These are phyloP conservation scores for Macrophya annulata DNA, from an alignment of 2,888 invertebrate species.

Conservation along the genomic window DNA sequence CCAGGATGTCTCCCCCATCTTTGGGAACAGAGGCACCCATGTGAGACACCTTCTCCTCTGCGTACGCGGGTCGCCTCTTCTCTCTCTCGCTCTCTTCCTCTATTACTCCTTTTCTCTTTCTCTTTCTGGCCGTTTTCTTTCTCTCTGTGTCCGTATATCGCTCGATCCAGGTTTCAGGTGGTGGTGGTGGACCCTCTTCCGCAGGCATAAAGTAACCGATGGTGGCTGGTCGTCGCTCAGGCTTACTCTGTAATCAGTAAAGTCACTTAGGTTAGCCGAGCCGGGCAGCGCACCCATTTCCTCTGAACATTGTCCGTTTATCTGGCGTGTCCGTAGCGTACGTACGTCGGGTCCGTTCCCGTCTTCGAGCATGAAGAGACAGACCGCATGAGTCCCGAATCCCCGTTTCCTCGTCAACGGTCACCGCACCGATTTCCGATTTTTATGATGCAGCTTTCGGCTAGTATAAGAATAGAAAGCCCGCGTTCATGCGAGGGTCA, in stretches of 20 bases:
- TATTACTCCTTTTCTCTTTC: conserved; percentile 2
- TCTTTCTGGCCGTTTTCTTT: conserved; percentile 68
- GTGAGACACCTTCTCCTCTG: conserved; percentile 78
- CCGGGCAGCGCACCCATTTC: conserved; percentile 54
- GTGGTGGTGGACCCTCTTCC: conserved; percentile 72
- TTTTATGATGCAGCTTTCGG: conserved; percentile 18
- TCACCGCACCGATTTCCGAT: conserved; percentile 36
- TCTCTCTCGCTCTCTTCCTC: conserved; percentile 35
- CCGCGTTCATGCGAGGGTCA: neutral
- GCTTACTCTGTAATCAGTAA: conserved; percentile 58
- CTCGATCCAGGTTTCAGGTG: conserved; percentile 48
- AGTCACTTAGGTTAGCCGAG: conserved; percentile 59
- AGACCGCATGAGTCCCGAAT: conserved; percentile 34
- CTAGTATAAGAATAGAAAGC: neutral
- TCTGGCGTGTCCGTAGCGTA: conserved; percentile 50
- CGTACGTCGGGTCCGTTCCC: conserved; percentile 21
- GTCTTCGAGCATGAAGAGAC: conserved; percentile 32
- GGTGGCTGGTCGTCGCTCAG: conserved; percentile 55
- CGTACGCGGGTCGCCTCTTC: conserved; percentile 48
- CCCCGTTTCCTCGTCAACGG: conserved; percentile 44
- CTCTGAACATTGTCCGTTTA: conserved; percentile 48
- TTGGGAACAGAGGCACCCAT: conserved; percentile 78
- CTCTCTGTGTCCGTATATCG: conserved; percentile 51
- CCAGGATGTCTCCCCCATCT: conserved; percentile 80
- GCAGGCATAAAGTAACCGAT: conserved; percentile 55